Evolutionary conservation across 2,113 vertebrate species (phyloP).

Genomic region (Mus spicilegus): DNA sequence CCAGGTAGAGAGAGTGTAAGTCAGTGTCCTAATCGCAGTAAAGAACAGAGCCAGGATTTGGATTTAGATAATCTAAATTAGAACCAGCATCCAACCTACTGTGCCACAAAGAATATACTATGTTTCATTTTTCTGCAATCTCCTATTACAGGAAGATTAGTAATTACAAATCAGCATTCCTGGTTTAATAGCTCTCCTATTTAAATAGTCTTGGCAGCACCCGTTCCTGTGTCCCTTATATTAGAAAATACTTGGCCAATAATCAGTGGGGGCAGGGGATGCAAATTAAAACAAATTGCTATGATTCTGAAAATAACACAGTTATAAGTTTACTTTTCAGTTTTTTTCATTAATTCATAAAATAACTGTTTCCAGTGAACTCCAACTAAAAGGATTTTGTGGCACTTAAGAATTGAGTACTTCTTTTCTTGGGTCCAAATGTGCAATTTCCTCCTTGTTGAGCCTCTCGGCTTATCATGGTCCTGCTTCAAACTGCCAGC

Average conservation of each 20-base stretch:
- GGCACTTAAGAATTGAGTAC: background rate
- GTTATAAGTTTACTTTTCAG: background rate
- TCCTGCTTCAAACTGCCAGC: slow-evolving; percentile 57
- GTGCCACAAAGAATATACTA: background rate
- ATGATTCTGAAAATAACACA: slow-evolving; percentile 50
- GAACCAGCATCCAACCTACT: background rate
- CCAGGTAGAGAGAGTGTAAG: background rate
- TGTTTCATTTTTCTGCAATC: background rate
- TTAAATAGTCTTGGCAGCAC: background rate
- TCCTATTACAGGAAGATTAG: background rate
- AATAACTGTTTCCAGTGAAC: slow-evolving; percentile 14
- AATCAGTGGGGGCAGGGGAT: background rate
- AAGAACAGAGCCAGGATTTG: background rate
- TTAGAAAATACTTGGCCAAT: slow-evolving; percentile 40
- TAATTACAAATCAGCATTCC: background rate
- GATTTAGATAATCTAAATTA: background rate
- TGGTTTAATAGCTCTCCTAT: background rate
- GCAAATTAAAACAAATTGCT: slow-evolving; percentile 54
- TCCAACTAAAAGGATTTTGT: slow-evolving; percentile 7
- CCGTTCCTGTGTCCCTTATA: background rate
- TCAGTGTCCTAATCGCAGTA: background rate
- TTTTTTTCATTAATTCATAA: slow-evolving; percentile 18
- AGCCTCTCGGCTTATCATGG: background rate
- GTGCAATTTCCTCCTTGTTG: background rate
- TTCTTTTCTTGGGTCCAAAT: slow-evolving; percentile 36